These are phyloP conservation scores for Peromyscus nudipes DNA, from an alignment of 2,797 vertebrate species.

Conservation along the genomic window DNA sequence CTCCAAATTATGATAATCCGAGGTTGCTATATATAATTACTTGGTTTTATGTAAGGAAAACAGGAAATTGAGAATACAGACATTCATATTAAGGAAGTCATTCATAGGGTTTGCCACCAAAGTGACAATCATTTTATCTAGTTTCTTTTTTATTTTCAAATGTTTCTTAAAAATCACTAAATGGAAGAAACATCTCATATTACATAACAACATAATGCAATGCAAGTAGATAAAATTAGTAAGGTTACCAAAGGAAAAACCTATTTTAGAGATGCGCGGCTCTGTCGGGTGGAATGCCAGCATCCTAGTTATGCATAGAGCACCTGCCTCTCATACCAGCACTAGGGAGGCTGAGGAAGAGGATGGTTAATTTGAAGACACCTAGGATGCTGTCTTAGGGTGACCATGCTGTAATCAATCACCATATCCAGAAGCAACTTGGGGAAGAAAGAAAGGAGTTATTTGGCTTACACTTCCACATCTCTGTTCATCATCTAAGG, in stretches of 20 bases:
- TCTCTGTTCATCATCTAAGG: not conserved
- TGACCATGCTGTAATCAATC: not conserved
- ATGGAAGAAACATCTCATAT: not conserved
- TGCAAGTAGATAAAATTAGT: constrained; percentile 45
- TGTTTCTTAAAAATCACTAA: not conserved
- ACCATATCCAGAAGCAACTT: not conserved
- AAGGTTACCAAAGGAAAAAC: constrained; percentile 39
- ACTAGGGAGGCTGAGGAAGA: not conserved
- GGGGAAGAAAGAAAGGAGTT: not conserved
- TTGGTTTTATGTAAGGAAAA: constrained; percentile 65
- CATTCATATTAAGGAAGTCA: constrained; percentile 50
- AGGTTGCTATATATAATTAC: constrained; percentile 19
- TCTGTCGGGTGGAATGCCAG: not conserved
- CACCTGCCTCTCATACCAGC: not conserved
- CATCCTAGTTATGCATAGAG: not conserved
- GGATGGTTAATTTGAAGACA: not conserved
- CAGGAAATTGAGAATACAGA: constrained; percentile 50
- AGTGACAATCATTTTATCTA: constrained; percentile 38
- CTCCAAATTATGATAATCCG: constrained; percentile 46
- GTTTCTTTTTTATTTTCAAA: constrained; percentile 26
- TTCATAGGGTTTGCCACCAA: constrained; percentile 43
- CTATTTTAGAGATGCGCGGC: constrained; percentile 18
- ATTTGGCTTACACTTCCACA: not conserved
- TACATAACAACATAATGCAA: constrained; percentile 49
- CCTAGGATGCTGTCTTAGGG: not conserved